Percentiles rank a stretch among this genome's conserved stretches.
These are phyloP conservation scores for Torymus auratus DNA, from an alignment of 2,888 invertebrate species.

Conservation along the genomic window DNA sequence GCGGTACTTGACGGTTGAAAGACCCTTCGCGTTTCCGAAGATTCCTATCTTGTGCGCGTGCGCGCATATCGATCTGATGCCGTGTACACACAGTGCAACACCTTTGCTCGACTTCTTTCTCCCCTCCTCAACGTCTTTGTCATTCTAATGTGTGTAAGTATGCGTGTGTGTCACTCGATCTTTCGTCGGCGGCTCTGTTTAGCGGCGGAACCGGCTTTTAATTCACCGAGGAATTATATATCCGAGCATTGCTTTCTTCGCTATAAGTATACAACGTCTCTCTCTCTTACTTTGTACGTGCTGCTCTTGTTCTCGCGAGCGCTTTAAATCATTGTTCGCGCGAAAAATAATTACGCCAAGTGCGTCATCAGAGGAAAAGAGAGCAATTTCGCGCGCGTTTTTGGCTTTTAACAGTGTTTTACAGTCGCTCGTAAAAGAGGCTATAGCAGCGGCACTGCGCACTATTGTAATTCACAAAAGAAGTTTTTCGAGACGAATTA, in stretches of 20 bases:
- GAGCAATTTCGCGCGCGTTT: too few relatives aligned
- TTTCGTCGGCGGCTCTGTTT: too few relatives aligned
- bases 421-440: neutral
- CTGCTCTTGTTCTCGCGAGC: too few relatives aligned
- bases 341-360: too few relatives aligned
- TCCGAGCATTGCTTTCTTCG: too few relatives aligned
- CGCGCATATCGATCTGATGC: neutral
- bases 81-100: neutral
- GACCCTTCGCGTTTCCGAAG: neutral
- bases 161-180: neutral
- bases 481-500: too few relatives aligned
- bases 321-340: too few relatives aligned
- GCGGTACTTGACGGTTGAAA: conserved; percentile 1
- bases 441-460: neutral
- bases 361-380: too few relatives aligned
- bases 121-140: neutral
- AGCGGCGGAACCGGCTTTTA: conserved; percentile 12
- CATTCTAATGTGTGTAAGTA: neutral
- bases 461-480: too few relatives aligned
- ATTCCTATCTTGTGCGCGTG: neutral
- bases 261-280: too few relatives aligned
- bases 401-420: too few relatives aligned
- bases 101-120: conserved; percentile 3
- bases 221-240: conserved; percentile 1
- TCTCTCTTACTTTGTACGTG: too few relatives aligned